These are phyloP conservation scores for Drosophila nigromelanica DNA, from an alignment of 1,140 invertebrate genomes.

Conservation along the genomic window DNA sequence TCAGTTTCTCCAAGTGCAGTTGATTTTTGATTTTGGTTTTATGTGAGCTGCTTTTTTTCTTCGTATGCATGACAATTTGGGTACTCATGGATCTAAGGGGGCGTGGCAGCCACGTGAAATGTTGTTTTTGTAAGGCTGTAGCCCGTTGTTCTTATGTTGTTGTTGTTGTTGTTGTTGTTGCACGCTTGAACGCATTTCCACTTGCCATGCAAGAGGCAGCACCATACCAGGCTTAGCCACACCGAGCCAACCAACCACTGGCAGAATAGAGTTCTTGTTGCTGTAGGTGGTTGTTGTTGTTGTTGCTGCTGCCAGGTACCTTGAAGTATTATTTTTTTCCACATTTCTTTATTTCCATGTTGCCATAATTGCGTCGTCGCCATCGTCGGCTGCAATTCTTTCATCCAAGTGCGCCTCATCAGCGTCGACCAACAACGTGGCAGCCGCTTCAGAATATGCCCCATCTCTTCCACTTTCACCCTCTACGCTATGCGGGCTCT, in stretches of 20 bases:
- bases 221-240: background rate
- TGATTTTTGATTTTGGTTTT: conserved; percentile 32
- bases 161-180: conserved; percentile 50
- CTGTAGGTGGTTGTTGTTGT: conserved; percentile 18
- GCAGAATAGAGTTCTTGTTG: conserved; percentile 61
- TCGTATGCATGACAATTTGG: conserved; percentile 39
- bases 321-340: conserved; percentile 75
- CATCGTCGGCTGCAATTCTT: conserved; percentile 64
- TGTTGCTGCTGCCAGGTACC: conserved; percentile 40
- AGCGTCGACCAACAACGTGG: conserved; percentile 33
- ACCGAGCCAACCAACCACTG: conserved; percentile 50
- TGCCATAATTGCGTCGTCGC: conserved; percentile 74
- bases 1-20: conserved; percentile 2
- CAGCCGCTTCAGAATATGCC: no score
- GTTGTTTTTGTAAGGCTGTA: conserved; percentile 12
- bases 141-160: conserved; percentile 32
- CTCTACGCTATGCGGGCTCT: no score
- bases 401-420: conserved; percentile 80
- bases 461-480: no score
- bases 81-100: conserved; percentile 10
- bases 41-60: conserved; percentile 11
- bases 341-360: conserved; percentile 79
- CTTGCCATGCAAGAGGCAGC: conserved; percentile 61
- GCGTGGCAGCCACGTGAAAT: conserved; percentile 57
- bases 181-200: conserved; percentile 80